phyloP scores from a whole-genome alignment of 2,797 vertebrate genomes.

The Morelia viridis region DNA sequence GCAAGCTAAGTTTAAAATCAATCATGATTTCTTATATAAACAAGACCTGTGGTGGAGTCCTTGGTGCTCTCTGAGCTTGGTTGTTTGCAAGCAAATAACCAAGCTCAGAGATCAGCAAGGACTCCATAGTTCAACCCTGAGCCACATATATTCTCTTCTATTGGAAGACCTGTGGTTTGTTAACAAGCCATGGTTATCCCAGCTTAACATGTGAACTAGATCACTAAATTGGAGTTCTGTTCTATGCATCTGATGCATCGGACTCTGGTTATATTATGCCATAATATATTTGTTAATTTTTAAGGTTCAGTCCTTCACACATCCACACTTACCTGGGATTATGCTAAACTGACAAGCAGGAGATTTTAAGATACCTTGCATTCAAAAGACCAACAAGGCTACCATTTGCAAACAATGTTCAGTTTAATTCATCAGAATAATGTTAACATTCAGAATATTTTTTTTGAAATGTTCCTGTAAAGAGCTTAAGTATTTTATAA shows the following conservation, averaged over 20 bases:
- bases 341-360: neutral
- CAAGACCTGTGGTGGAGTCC: neutral
- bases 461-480: conserved; percentile 6
- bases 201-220: neutral
- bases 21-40: too few relatives aligned
- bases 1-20: neutral
- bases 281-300: neutral
- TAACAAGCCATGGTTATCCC: neutral
- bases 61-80: too few relatives aligned
- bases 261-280: neutral
- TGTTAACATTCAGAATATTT: neutral
- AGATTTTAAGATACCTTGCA: neutral
- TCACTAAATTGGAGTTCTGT: neutral
- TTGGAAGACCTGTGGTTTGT: neutral
- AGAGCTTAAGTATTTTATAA: conserved; percentile 9
- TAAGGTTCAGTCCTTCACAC: neutral
- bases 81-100: too few relatives aligned
- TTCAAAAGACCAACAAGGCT: neutral
- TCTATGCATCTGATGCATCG: neutral
- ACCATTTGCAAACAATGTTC: neutral
- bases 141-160: too few relatives aligned
- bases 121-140: too few relatives aligned
- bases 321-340: neutral
- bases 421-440: neutral
- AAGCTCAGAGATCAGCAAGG: too few relatives aligned